phyloP scores from a whole-genome alignment of 2,888 invertebrate species.

The Alviniconcha strummeri region DNA sequence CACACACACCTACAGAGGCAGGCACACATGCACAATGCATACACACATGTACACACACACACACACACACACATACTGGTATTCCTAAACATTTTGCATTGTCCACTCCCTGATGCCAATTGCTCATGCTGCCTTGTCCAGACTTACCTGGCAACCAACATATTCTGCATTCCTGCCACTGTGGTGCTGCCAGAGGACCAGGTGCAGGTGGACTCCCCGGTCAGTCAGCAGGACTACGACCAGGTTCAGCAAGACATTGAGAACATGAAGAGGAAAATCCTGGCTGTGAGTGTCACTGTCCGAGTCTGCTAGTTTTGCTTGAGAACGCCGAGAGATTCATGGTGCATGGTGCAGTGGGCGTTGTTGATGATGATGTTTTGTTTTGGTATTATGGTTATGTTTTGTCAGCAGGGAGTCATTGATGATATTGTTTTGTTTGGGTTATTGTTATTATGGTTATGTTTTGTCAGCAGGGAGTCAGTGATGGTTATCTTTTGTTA shows the following conservation, averaged over 20 bases:
- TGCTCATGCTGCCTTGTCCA: not conserved
- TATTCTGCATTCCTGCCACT: constrained; percentile 40
- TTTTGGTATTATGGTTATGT: not conserved
- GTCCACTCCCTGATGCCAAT: not conserved
- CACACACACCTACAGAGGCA: not conserved
- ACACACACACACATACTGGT: not conserved
- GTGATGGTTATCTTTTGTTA: too few species aligned
- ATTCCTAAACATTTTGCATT: not conserved
- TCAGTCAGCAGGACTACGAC: not conserved
- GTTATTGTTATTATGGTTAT: not conserved
- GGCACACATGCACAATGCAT: not conserved
- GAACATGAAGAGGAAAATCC: constrained; percentile 31
- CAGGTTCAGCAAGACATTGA: constrained; percentile 23
- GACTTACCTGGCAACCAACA: constrained; percentile 35
- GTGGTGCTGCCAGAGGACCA: constrained; percentile 42
- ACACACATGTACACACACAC: not conserved
- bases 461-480: too few species aligned
- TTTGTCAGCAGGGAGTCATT: too few species aligned
- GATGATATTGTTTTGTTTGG: not conserved
- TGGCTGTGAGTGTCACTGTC: constrained; percentile 27
- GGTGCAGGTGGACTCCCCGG: constrained; percentile 30
- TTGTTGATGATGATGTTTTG: not conserved
- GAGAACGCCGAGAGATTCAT: not conserved
- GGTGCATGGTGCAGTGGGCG: too few species aligned
- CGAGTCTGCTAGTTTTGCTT: not conserved